phyloP scores from a whole-genome alignment of 92 coral and sea anemone species.

The Ricordea florida region DNA sequence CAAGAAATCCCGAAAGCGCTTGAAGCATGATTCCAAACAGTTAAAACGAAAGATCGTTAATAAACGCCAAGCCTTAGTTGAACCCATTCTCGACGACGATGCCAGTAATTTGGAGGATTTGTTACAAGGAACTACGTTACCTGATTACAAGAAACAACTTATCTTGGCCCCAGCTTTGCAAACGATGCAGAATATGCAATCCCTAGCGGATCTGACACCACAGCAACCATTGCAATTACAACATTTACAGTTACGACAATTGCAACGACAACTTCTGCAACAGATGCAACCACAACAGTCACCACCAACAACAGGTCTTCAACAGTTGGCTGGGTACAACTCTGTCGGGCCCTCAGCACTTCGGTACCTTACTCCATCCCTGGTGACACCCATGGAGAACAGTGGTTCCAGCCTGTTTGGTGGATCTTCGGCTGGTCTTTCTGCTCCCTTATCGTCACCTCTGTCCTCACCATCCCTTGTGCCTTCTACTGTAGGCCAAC shows the following conservation, averaged over 20 bases:
- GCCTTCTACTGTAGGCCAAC: slow-evolving; percentile 5
- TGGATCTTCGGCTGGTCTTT: not conserved
- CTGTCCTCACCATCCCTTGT: slow-evolving; percentile 9
- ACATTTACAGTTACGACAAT: slow-evolving; percentile 29
- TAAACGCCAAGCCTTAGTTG: slow-evolving; percentile 27
- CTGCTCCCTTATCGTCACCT: slow-evolving; percentile 9
- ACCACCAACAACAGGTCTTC: not conserved
- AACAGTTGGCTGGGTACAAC: slow-evolving; percentile 3
- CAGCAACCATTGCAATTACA: slow-evolving; percentile 34
- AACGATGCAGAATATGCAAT: slow-evolving; percentile 51
- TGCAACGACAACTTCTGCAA: slow-evolving; percentile 31
- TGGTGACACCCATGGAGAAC: slow-evolving; percentile 15
- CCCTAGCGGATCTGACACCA: not conserved
- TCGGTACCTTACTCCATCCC: slow-evolving; percentile 17
- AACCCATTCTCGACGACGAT: slow-evolving; percentile 16
- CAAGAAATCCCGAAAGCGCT: slow-evolving; percentile 14
- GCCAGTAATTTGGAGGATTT: slow-evolving; percentile 11
- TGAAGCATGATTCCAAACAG: not conserved
- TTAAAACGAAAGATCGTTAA: not conserved
- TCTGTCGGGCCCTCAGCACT: slow-evolving; percentile 5
- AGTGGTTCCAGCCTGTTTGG: not conserved
- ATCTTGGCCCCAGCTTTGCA: slow-evolving; percentile 62
- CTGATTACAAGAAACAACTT: slow-evolving; percentile 67
- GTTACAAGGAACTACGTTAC: slow-evolving; percentile 27
- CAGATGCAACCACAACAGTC: slow-evolving; percentile 15